Base-by-base conservation (phyloP, 2,888 invertebrate species). In the Iphiclides podalirius region DNA sequence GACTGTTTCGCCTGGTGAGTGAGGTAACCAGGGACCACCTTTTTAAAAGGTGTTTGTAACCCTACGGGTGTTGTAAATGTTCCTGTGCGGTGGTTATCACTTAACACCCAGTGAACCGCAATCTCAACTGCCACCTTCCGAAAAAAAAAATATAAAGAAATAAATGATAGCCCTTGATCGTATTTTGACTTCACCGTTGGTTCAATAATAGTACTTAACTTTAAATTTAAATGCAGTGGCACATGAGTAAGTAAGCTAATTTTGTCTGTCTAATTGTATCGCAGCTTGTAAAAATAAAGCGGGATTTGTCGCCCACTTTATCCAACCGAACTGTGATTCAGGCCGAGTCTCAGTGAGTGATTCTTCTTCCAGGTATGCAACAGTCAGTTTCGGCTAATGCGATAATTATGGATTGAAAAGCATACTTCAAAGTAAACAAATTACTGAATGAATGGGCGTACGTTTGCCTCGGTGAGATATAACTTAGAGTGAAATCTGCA, bases 201-300 rank as follows among this genome's bases (percentile, higher is more conserved):
- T n/a, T n/a, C n/a, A n/a, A n/a, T n/a, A n/a, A n/a, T n/a, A n/a
- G n/a, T n/a, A n/a, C n/a, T n/a, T n/a, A n/a, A n/a, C n/a, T n/a
- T 12, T 31, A n/a, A 31, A 31, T 4, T n/a, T 11, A 64, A 58
- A 59, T 38, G 48, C 54, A 54, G 51, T 54, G 58, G 55, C 62
- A 55, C 54, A 64, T 60, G 54, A 55, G 55, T 63, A 52, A 42
- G 55, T 36, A 31, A 31, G 61, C 68, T 77, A 80, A 72, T 69
- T 69, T 70, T 75, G 76, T 63, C 64, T 33, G 59, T 64, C 68
- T 70, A 71, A 73, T 79, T 77, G 76, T 75, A 71, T 75, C 75
- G 75, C 69, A 70, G 61, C 65, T 62, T 70, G 50, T 75, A 79
- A 78, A 80, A 79, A 79, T 79, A 81, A 75, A 72, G 52, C 66